These are phyloP conservation scores for Chironomus tepperi DNA, from an alignment of 1,140 invertebrate genomes.

Conservation along the genomic window DNA sequence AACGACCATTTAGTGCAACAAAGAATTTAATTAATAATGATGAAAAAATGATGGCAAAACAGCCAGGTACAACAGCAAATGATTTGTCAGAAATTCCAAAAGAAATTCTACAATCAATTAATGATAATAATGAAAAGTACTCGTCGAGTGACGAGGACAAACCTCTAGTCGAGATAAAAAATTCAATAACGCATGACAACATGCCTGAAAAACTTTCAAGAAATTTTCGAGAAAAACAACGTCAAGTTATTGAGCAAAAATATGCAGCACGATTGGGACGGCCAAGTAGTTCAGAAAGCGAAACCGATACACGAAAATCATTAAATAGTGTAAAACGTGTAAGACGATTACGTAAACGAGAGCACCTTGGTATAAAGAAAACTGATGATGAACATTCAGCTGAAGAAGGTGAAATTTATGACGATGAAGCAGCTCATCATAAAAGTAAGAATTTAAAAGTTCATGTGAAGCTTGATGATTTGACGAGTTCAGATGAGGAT, in stretches of 20 bases:
- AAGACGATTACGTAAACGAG: background rate
- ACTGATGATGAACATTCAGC: constrained; percentile 2
- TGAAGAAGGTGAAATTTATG: background rate
- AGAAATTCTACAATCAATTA: constrained; percentile 26
- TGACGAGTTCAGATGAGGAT: constrained; percentile 21
- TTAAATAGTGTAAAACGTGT: constrained; percentile 21
- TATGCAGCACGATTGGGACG: constrained; percentile 34
- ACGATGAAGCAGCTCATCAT: background rate
- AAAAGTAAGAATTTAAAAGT: constrained; percentile 15
- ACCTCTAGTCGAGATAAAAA: constrained; percentile 34
- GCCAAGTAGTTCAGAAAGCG: constrained; percentile 36
- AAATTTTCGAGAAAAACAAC: constrained; percentile 34
- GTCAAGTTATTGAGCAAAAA: constrained; percentile 34
- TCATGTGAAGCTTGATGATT: background rate
- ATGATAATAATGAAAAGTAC: constrained; percentile 40
- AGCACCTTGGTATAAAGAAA: background rate
- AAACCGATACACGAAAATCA: constrained; percentile 32
- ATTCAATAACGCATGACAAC: background rate
- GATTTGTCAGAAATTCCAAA: constrained; percentile 17
- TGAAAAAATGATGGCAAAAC: constrained; percentile 3
- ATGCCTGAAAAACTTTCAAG: background rate
- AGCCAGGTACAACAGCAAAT: background rate
- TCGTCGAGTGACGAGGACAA: constrained; percentile 45
- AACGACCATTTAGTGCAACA: background rate
- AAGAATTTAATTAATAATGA: background rate